phyloP scores from a whole-genome alignment of 2,888 invertebrate species.

The Linyphia triangularis region DNA sequence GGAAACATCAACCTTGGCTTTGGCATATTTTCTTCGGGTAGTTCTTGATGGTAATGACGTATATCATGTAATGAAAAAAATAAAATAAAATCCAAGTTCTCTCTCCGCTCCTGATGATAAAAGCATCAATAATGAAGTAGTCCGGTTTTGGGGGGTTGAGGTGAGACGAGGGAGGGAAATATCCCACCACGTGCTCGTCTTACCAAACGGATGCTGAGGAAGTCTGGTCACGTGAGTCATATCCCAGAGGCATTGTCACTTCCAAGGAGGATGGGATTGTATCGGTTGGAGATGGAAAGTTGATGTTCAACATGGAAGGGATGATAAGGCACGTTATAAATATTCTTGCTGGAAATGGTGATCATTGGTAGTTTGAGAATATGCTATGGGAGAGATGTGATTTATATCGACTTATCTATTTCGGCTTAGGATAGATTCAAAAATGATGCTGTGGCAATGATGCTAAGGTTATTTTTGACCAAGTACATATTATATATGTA shows the following conservation, averaged over 20 bases:
- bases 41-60: not conserved
- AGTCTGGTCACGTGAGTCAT: conserved; percentile 15
- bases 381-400: no score
- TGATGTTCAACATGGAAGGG: not conserved
- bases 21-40: conserved; percentile 36
- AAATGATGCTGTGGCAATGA: no score
- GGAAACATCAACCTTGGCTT: conserved; percentile 45
- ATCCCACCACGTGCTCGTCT: not conserved
- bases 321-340: not conserved
- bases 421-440: no score
- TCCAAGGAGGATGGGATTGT: not conserved
- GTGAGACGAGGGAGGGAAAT: not conserved
- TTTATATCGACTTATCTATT: no score
- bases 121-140: not conserved
- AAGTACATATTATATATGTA: no score
- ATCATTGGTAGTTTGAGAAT: no score
- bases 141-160: conserved; percentile 14
- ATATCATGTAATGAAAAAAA: not conserved
- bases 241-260: not conserved
- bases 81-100: not conserved
- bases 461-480: no score
- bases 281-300: not conserved
- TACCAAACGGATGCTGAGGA: conserved; percentile 3
- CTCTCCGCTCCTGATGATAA: not conserved
- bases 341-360: not conserved